Evolutionary conservation across 2,888 invertebrate genomes (phyloP).

Genomic region (Hypomecis atomaria): DNA sequence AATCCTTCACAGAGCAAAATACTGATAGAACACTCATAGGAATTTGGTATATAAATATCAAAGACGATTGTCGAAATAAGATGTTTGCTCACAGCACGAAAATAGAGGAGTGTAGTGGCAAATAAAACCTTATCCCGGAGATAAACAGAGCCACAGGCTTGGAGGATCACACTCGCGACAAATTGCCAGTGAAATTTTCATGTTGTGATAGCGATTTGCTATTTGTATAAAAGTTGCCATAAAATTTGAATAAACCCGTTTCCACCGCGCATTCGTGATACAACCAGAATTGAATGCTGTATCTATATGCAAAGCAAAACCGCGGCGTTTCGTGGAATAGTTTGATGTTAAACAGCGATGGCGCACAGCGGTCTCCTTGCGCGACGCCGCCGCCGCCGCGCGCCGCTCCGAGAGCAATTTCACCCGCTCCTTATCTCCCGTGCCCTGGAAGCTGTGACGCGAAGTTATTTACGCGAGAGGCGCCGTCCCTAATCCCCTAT

Average conservation of each 20-base stretch:
- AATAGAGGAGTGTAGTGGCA: slow-evolving; percentile 20
- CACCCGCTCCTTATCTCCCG: slow-evolving; percentile 73
- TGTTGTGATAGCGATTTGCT: slow-evolving; percentile 42
- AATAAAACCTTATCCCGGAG: slow-evolving; percentile 29
- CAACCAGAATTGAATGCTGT: slow-evolving; percentile 45
- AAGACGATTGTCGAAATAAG: slow-evolving; percentile 11
- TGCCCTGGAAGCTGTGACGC: slow-evolving; percentile 70
- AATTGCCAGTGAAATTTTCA: slow-evolving; percentile 42
- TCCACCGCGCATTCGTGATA: slow-evolving; percentile 40
- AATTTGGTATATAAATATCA: background rate
- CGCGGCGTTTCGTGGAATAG: slow-evolving; percentile 36
- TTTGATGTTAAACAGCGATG: slow-evolving; percentile 31
- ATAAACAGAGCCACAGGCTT: slow-evolving; percentile 30
- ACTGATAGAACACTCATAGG: no score
- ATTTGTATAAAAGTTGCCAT: slow-evolving; percentile 46
- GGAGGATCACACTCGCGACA: slow-evolving; percentile 35
- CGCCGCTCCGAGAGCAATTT: slow-evolving; percentile 67
- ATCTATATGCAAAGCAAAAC: slow-evolving; percentile 40
- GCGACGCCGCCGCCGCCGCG: slow-evolving; percentile 31
- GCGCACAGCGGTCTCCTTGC: no score
- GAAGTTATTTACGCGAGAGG: slow-evolving; percentile 79
- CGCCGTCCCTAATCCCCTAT: slow-evolving; percentile 82
- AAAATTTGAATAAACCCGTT: slow-evolving; percentile 46
- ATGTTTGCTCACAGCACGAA: slow-evolving; percentile 23
- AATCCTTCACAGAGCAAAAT: no score